Percentiles rank a stretch among this genome's conserved stretches.
Evolutionary conservation across 1,140 invertebrate species (phyloP).

Genomic region (Atta colombica): DNA sequence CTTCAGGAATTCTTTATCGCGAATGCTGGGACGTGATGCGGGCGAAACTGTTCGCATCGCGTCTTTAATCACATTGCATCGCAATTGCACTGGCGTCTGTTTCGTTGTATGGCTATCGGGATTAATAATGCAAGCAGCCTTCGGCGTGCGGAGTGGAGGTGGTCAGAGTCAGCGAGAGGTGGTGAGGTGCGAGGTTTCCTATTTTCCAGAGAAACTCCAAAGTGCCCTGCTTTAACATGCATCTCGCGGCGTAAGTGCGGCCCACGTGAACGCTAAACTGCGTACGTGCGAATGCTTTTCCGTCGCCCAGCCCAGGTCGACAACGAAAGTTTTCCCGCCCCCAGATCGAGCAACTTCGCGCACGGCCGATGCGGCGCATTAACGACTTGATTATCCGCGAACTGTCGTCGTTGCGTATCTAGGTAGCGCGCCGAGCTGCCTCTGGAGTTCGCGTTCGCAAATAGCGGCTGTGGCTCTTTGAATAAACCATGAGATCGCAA

Average conservation of each 20-base stretch:
- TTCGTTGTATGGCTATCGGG: slow-evolving; percentile 13
- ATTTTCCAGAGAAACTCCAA: slow-evolving; percentile 47
- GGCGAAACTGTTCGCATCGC: background rate
- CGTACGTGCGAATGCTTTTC: slow-evolving; percentile 56
- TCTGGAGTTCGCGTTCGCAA: slow-evolving; percentile 13
- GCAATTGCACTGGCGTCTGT: slow-evolving; percentile 13
- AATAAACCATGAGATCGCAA: slow-evolving; percentile 56
- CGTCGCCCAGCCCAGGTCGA: background rate
- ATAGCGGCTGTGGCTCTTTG: slow-evolving; percentile 24
- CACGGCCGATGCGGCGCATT: slow-evolving; percentile 53
- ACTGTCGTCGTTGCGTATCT: slow-evolving; percentile 4
- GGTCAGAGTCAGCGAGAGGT: background rate
- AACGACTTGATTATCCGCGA: slow-evolving; percentile 72
- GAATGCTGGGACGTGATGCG: background rate
- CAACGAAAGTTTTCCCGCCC: slow-evolving; percentile 45
- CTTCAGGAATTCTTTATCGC: background rate
- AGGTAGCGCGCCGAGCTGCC: background rate
- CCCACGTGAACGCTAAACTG: slow-evolving; percentile 52
- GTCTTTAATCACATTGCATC: background rate
- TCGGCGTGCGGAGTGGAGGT: background rate
- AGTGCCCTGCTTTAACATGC: slow-evolving; percentile 65
- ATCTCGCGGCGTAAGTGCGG: slow-evolving; percentile 52
- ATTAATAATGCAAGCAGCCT: slow-evolving; percentile 69
- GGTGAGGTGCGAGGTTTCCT: background rate
- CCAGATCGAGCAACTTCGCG: slow-evolving; percentile 39